These are phyloP conservation scores for Hydrolagus affinis DNA, from an alignment of 2,113 vertebrate genomes.

Conservation along the genomic window DNA sequence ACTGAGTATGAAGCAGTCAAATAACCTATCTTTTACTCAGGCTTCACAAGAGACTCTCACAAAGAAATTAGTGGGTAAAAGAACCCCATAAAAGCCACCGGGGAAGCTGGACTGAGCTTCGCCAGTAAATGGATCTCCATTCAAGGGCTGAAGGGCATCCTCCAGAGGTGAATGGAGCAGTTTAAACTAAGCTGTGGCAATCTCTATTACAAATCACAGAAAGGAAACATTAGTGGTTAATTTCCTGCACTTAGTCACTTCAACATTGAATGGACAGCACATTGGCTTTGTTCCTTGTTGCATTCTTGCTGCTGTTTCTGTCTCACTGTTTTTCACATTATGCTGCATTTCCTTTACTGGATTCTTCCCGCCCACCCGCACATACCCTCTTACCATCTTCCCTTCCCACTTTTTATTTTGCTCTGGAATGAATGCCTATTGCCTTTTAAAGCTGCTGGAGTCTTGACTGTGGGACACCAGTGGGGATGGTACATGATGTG, in stretches of 20 bases:
- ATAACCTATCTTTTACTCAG: not conserved
- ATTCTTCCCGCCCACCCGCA: not conserved
- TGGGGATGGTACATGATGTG: not conserved
- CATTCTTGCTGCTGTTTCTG: not conserved
- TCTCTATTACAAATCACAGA: not conserved
- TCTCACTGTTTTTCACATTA: not conserved
- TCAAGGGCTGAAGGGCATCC: slow-evolving; percentile 1
- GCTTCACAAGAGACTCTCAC: not conserved
- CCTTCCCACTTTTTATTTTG: not conserved
- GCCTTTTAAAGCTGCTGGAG: too few relatives aligned
- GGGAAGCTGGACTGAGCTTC: not conserved
- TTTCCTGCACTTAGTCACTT: not conserved
- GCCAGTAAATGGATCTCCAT: not conserved
- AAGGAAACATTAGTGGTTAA: not conserved
- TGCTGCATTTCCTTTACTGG: not conserved
- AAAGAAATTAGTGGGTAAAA: slow-evolving; percentile 1
- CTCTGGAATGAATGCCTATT: not conserved
- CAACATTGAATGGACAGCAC: not conserved
- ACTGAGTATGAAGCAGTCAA: not conserved
- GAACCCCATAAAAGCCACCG: not conserved
- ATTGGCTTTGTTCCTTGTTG: not conserved
- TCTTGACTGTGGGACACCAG: not conserved
- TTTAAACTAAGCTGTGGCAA: not conserved
- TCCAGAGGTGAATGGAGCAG: not conserved
- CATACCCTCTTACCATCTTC: too few relatives aligned